Percentiles rank a stretch among this genome's conserved stretches.
phyloP scores from a whole-genome alignment of 2,888 invertebrate species.

The Sialis lutaria region DNA sequence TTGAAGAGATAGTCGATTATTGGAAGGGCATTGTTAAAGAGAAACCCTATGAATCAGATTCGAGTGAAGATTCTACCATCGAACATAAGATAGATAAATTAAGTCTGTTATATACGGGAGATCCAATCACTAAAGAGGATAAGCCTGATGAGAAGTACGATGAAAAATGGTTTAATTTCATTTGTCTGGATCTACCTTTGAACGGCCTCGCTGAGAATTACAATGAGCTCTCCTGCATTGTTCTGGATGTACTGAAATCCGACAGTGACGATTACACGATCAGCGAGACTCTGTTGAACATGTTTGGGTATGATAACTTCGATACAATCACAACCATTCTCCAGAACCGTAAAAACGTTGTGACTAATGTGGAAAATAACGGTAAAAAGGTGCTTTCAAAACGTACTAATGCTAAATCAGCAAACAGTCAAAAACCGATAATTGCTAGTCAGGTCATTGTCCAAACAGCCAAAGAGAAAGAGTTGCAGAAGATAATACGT shows the following conservation, averaged over 20 bases:
- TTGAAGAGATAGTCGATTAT: not conserved
- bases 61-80: not conserved
- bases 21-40: not conserved
- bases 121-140: too few species aligned
- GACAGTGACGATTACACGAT: conserved; percentile 32
- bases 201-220: conserved; percentile 27
- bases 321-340: conserved; percentile 22
- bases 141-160: not conserved
- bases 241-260: conserved; percentile 38
- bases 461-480: conserved; percentile 68
- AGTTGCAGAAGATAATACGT: conserved; percentile 53
- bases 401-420: conserved; percentile 21
- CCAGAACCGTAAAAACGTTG: conserved; percentile 16
- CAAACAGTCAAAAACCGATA: conserved; percentile 30
- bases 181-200: not conserved
- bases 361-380: not conserved
- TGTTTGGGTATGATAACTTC: conserved; percentile 63
- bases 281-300: conserved; percentile 72
- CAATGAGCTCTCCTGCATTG: conserved; percentile 38
- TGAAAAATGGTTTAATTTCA: not conserved
- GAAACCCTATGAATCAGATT: not conserved
- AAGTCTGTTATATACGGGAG: too few species aligned
- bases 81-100: too few species aligned
- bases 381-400: not conserved
- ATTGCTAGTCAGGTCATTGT: conserved; percentile 70